phyloP scores from a whole-genome alignment of 2,797 vertebrate species.

The Argentina silus region DNA sequence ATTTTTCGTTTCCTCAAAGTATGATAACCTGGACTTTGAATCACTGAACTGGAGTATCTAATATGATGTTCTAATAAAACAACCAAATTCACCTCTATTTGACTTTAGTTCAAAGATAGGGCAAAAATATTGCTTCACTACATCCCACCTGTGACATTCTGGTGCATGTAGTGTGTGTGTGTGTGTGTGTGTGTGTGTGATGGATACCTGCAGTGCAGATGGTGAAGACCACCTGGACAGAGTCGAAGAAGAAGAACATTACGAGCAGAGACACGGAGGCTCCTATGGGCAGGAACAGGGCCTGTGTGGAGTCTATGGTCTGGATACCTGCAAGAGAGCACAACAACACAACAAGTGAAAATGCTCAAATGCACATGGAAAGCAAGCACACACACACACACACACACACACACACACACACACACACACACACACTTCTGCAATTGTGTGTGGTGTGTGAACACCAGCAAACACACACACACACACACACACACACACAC shows the following conservation, averaged over 20 bases:
- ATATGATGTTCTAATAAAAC: too few species aligned
- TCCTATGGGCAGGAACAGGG: constrained; percentile 96
- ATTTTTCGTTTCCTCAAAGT: too few species aligned
- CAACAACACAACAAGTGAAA: constrained; percentile 12
- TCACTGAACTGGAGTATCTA: too few species aligned
- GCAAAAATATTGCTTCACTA: too few species aligned
- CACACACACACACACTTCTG: background rate
- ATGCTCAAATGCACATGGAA: background rate
- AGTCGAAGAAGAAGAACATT: constrained; percentile 99
- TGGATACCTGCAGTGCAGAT: constrained; percentile 98
- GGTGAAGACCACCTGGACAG: constrained; percentile 99
- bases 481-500: background rate
- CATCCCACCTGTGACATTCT: background rate
- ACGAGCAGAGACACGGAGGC: constrained; percentile 97
- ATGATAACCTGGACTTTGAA: too few species aligned
- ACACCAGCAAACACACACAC: background rate
- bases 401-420: background rate
- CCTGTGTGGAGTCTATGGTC: constrained; percentile 98
- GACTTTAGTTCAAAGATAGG: too few species aligned
- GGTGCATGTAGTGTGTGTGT: constrained; percentile 3
- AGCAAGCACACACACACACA: background rate
- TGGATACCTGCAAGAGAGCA: constrained; percentile 89
- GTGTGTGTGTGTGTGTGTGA: background rate
- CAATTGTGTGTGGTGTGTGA: background rate
- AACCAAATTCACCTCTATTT: too few species aligned